Evolutionary conservation across 2,888 invertebrate species (phyloP), one percentile per base, ranked within the genome.

Genomic region (Hetaerina titia): DNA sequence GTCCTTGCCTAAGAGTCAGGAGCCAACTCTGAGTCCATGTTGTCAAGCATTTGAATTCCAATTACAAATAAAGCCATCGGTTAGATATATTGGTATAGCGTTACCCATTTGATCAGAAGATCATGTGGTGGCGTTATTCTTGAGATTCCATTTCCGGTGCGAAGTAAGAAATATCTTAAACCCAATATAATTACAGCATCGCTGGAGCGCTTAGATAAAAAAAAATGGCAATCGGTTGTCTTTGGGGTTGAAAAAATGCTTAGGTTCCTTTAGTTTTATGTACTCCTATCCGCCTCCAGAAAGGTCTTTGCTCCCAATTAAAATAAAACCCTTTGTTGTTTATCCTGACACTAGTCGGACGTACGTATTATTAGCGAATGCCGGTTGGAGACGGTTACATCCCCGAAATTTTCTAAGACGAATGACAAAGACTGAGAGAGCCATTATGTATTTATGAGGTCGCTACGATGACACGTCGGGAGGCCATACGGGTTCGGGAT

Each of bases 371-470:
- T 81, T 81, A 81, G 81, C 81, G 81, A 31, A 81, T 13, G 31
- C 2, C 13, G 2, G 25, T 81, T 31, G 81, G 81, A 81, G 81
- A 25, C 25, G 81, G 81, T 31, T 81, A 81, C 31, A 31, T 31
- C 81, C 11, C 31, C 81, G 15, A 81, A 81, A 81, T 81, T 81
- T n/a, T 81, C 81, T 31, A 81, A 81, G 81, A 81, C 81, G 31
- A 81, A 25, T 81, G 69, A 31, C 81, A 31, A 31, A 31, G 81
- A 25, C 5, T 31, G 25, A 25, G 31, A 81, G 81, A 81, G 31
- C 81, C 81, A 81, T 81, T 81, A 81, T 81, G 81, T 22, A 81
- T 81, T 81, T 81, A 81, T 81, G 81, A 81, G 81, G 81, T 81
- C 81, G 81, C 81, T 31, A 15, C 25, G 81, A 81, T 81, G 81